These are phyloP conservation scores for Nothocercus nigrocapillus DNA, from an alignment of 2,113 vertebrate genomes.

Conservation along the genomic window DNA sequence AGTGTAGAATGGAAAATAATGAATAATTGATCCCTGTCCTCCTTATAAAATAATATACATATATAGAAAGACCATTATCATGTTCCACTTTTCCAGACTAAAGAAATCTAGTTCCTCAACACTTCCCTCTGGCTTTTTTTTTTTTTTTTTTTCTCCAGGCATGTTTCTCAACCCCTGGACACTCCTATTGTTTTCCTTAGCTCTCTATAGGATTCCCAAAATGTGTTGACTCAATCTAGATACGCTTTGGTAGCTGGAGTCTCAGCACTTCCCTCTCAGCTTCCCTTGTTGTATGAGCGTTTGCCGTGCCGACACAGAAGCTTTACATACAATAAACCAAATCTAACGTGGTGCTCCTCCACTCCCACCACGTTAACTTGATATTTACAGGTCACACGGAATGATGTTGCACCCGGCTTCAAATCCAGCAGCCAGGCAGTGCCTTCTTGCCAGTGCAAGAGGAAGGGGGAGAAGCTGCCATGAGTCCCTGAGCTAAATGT, in stretches of 20 bases:
- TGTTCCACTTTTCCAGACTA: conserved; percentile 43
- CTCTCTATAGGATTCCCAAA: not conserved
- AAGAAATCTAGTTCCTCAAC: conserved; percentile 1
- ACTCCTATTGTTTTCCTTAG: not conserved
- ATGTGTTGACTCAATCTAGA: not conserved
- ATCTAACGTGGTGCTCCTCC: not conserved
- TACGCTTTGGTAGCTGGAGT: not conserved
- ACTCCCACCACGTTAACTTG: not conserved
- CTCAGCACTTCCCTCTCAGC: not conserved
- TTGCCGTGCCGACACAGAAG: not conserved
- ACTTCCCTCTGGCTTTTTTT: not conserved
- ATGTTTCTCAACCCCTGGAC: not conserved
- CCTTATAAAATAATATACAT: conserved; percentile 30
- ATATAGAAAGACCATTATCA: conserved; percentile 13
- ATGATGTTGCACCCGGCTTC: not conserved
- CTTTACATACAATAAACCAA: fast-evolving
- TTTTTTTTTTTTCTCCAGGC: not conserved
- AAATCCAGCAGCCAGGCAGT: not conserved
- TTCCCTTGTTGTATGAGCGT: not conserved
- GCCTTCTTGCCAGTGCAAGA: not conserved
- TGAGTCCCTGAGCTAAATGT: not conserved
- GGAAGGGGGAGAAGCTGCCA: not conserved
- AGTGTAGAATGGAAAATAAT: not conserved
- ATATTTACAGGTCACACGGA: not conserved
- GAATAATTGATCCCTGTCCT: conserved; percentile 51